phyloP scores from a whole-genome alignment of 2,797 vertebrate genomes.

The Acropternis orthonyx region DNA sequence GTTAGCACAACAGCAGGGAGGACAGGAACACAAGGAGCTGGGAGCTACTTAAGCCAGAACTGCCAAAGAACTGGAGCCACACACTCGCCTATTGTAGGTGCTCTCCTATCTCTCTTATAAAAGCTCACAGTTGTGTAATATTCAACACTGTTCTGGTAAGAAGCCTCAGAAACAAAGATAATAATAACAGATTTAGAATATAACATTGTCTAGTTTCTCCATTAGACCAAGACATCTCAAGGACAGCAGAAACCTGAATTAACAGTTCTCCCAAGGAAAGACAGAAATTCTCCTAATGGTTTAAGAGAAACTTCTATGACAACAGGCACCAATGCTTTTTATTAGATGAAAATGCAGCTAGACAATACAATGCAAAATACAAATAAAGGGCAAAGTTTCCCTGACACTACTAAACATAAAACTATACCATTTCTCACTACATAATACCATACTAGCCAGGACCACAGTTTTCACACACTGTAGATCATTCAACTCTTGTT shows the following conservation, averaged over 20 bases:
- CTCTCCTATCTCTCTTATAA: not conserved
- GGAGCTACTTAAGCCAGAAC: not conserved
- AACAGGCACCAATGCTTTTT: not conserved
- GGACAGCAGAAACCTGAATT: not conserved
- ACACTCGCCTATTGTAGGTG: not conserved
- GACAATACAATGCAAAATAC: not conserved
- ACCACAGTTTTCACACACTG: rapidly evolving
- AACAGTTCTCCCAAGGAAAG: not conserved
- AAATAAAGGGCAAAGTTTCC: not conserved
- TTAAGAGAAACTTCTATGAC: not conserved
- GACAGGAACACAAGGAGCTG: not conserved
- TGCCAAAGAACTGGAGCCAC: not conserved
- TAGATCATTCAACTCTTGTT: not conserved
- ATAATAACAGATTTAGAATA: not conserved
- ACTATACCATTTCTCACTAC: not conserved
- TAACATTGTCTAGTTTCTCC: not conserved
- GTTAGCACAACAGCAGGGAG: not conserved
- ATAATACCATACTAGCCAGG: not conserved
- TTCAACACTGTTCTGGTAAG: not conserved
- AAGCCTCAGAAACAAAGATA: not conserved
- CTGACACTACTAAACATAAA: not conserved
- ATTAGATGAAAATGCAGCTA: not conserved
- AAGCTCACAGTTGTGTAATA: not conserved
- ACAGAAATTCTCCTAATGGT: not conserved
- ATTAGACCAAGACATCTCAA: not conserved